These are phyloP conservation scores for Upupa epops DNA, from an alignment of 2,113 vertebrate species.

Conservation along the genomic window DNA sequence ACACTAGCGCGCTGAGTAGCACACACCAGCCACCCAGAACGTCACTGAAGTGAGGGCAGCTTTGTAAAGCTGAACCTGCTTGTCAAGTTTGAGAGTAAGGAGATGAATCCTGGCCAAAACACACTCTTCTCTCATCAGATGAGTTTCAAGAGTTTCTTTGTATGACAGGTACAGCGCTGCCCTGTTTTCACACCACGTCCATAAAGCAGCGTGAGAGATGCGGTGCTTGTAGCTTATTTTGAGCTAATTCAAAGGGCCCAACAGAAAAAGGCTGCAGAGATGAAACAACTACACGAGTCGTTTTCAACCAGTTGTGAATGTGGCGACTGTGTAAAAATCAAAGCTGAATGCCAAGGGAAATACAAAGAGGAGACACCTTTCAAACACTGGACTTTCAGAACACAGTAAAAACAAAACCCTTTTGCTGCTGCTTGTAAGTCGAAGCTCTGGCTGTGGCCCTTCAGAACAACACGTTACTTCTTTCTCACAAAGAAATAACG, in stretches of 20 bases:
- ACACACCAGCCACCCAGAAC: not conserved
- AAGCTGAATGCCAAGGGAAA: not conserved
- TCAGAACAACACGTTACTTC: not conserved
- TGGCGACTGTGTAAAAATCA: not conserved
- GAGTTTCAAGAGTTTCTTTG: not conserved
- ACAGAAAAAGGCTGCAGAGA: not conserved
- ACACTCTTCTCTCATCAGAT: not conserved
- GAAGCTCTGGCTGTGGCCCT: not conserved
- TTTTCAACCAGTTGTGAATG: not conserved
- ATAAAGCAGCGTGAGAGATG: not conserved
- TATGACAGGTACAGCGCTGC: not conserved
- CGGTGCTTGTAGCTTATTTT: not conserved
- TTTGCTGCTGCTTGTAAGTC: not conserved
- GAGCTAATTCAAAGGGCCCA: not conserved
- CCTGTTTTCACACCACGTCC: not conserved
- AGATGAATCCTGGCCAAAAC: not conserved
- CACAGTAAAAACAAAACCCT: not conserved
- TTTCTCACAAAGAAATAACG: not conserved
- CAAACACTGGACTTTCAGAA: not conserved
- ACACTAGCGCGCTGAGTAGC: not conserved
- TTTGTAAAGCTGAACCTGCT: not conserved
- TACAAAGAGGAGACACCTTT: not conserved
- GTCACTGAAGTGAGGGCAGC: not conserved
- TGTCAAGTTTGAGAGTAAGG: not conserved
- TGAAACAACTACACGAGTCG: not conserved